These are phyloP conservation scores for Catharus ustulatus DNA, from an alignment of 2,797 vertebrate species.

Conservation along the genomic window DNA sequence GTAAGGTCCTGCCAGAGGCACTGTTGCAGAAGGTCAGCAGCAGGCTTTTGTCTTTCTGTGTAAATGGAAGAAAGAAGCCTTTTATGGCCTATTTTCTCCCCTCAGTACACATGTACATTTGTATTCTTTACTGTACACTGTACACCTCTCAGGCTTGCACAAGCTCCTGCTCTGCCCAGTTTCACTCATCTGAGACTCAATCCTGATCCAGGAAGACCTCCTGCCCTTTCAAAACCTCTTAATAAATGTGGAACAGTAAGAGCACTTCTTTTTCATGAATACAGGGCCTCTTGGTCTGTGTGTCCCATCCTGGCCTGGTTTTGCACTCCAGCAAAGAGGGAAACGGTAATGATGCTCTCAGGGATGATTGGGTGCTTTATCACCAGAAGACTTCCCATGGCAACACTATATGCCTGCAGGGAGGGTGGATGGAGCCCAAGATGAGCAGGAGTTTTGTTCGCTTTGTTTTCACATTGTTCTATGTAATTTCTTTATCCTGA, in stretches of 20 bases:
- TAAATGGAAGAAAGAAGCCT: not conserved
- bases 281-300: not conserved
- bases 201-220: not conserved
- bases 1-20: not conserved
- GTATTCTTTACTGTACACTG: not conserved
- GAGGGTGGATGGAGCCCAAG: not conserved
- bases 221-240: not conserved
- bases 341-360: not conserved
- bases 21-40: not conserved
- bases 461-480: not conserved
- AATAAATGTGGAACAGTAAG: not conserved
- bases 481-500: not conserved
- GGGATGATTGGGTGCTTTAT: rapidly evolving
- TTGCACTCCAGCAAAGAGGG: not conserved
- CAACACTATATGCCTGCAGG: rapidly evolving
- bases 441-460: not conserved
- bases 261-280: not conserved
- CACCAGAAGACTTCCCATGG: not conserved
- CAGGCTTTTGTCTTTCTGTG: not conserved
- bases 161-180: not conserved
- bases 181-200: not conserved
- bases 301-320: not conserved
- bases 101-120: not conserved
- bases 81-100: not conserved
- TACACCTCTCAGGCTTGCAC: not conserved